These are phyloP conservation scores for Antrozous pallidus DNA, from an alignment of 2,797 vertebrate genomes.

Conservation along the genomic window DNA sequence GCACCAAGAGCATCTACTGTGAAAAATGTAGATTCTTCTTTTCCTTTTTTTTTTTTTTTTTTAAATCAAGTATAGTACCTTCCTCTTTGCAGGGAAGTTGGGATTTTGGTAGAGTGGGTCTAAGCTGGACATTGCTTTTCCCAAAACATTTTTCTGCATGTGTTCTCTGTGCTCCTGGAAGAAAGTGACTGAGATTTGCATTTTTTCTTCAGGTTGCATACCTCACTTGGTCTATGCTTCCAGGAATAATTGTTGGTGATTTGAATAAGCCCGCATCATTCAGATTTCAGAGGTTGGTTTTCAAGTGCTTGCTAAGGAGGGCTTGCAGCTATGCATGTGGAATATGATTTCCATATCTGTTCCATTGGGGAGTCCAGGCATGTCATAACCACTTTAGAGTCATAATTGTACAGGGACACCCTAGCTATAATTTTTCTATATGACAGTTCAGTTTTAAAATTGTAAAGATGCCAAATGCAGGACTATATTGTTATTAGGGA, in stretches of 20 bases:
- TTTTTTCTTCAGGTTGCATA: constrained; percentile 63
- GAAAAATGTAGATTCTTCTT: constrained; percentile 39
- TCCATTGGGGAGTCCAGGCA: constrained; percentile 59
- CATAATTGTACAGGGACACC: constrained; percentile 57
- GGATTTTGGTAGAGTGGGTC: constrained; percentile 26
- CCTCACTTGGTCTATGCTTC: constrained; percentile 47
- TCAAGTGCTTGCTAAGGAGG: constrained; percentile 38
- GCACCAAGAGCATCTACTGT: constrained; percentile 26
- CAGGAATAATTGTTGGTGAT: constrained; percentile 66
- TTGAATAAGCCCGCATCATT: constrained; percentile 58
- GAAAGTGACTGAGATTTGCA: constrained; percentile 53
- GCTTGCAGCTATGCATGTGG: constrained; percentile 45
- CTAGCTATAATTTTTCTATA: constrained; percentile 63
- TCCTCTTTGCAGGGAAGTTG: neutral
- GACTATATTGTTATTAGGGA: constrained; percentile 70
- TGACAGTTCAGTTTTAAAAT: constrained; percentile 71
- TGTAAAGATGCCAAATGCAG: constrained; percentile 67
- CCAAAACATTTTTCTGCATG: neutral
- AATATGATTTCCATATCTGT: constrained; percentile 68
- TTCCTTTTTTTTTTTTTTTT: neutral
- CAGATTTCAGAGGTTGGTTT: constrained; percentile 66
- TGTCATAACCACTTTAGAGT: constrained; percentile 69
- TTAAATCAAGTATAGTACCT: neutral
- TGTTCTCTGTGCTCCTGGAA: constrained; percentile 34
- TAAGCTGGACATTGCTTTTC: neutral